Conservation (phyloP, 2,113 vertebrate genomes). For the Maccullochella peelii region DNA sequence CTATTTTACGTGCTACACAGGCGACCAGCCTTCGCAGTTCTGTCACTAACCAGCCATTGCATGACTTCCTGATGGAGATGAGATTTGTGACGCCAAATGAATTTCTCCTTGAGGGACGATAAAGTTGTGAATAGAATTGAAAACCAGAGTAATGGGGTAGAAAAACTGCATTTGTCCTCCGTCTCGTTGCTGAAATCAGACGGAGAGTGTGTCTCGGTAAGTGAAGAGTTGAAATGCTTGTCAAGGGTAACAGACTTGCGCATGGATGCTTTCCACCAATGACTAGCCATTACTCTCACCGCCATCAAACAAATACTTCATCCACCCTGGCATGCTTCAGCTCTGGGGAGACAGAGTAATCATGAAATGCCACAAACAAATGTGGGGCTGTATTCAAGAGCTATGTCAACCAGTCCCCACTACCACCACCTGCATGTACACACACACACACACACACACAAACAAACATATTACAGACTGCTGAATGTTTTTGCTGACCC, state of each 20-base stretch:
- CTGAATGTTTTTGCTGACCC: slow-evolving; percentile 30
- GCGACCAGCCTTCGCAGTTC: slow-evolving; percentile 50
- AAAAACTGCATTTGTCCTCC: slow-evolving; percentile 74
- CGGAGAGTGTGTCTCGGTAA: slow-evolving; percentile 47
- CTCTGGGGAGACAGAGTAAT: slow-evolving; percentile 59
- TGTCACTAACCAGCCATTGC: slow-evolving; percentile 74
- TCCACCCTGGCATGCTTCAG: slow-evolving; percentile 60
- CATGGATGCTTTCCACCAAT: slow-evolving; percentile 62
- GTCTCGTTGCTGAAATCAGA: slow-evolving; percentile 63
- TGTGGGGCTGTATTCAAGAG: slow-evolving; percentile 38
- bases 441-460: neutral
- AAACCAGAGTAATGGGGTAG: slow-evolving; percentile 78
- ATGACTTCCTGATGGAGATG: slow-evolving; percentile 77
- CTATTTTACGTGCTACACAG: slow-evolving; percentile 52
- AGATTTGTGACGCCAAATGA: slow-evolving; percentile 79
- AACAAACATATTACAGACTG: slow-evolving; percentile 16
- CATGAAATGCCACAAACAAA: slow-evolving; percentile 73
- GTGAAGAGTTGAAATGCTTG: slow-evolving; percentile 74
- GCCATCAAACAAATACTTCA: slow-evolving; percentile 62
- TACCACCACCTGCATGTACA: slow-evolving; percentile 15
- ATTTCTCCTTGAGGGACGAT: slow-evolving; percentile 80
- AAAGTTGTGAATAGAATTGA: slow-evolving; percentile 81
- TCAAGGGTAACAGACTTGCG: slow-evolving; percentile 69
- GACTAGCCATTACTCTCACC: slow-evolving; percentile 67
- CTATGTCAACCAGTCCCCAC: slow-evolving; percentile 32